These are phyloP conservation scores for Lordiphosa collinella DNA, from an alignment of 1,140 invertebrate species.

Conservation along the genomic window DNA sequence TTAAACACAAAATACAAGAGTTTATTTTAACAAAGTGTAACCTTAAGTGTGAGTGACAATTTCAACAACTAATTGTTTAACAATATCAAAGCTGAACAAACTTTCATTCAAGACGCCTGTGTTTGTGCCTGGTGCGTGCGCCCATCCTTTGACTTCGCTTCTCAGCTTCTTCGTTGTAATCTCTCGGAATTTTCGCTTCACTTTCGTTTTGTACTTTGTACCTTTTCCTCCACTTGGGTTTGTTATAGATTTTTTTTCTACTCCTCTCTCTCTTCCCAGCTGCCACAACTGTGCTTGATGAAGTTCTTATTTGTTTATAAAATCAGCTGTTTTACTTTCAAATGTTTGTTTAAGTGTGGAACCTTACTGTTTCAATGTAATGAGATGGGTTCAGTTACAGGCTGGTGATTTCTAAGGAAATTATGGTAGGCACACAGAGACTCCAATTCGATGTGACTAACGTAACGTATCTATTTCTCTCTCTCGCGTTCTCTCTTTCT, in stretches of 20 bases:
- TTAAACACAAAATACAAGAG: conserved; percentile 15
- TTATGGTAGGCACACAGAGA: no score
- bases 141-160: conserved; percentile 50
- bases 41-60: not conserved
- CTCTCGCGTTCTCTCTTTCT: no score
- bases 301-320: conserved; percentile 40
- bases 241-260: conserved; percentile 50
- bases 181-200: conserved; percentile 35
- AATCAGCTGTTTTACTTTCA: conserved; percentile 41
- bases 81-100: not conserved
- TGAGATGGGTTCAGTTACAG: conserved; percentile 3
- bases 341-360: conserved; percentile 21
- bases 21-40: conserved; percentile 5
- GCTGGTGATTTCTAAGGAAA: no score
- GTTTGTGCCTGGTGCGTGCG: conserved; percentile 15
- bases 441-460: no score
- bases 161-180: conserved; percentile 25
- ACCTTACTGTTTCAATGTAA: conserved; percentile 3
- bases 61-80: no score
- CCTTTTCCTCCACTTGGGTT: conserved; percentile 38
- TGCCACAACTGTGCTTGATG: conserved; percentile 1
- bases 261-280: conserved; percentile 37
- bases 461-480: no score
- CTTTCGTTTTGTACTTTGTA: conserved; percentile 68
- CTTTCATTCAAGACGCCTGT: conserved; percentile 12